phyloP scores from a whole-genome alignment of 2,113 vertebrate genomes.

The Barnardius zonarius region DNA sequence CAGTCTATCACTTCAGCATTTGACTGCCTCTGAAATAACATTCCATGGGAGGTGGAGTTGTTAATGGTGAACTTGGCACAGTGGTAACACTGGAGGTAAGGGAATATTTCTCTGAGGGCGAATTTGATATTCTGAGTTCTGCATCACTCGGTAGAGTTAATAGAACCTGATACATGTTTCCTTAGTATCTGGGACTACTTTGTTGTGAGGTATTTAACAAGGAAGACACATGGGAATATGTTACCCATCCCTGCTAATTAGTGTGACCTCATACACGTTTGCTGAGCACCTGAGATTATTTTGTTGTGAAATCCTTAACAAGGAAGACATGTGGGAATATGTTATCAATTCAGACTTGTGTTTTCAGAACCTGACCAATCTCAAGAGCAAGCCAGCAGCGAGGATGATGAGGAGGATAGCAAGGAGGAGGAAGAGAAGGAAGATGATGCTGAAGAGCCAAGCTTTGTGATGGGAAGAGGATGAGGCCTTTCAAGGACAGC shows the following conservation, averaged over 20 bases:
- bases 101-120: background rate
- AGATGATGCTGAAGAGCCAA: constrained; percentile 70
- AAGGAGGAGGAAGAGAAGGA: constrained; percentile 73
- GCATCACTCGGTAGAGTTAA: fast-evolving
- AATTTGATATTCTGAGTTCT: background rate
- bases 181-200: background rate
- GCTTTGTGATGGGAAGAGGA: constrained; percentile 73
- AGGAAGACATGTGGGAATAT: background rate
- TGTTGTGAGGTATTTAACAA: background rate
- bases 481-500: background rate
- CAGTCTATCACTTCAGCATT: background rate
- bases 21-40: background rate
- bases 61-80: background rate
- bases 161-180: background rate
- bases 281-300: background rate
- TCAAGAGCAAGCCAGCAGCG: constrained; percentile 63
- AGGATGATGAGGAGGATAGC: constrained; percentile 71
- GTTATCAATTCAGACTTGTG: background rate
- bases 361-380: constrained; percentile 52
- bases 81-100: background rate
- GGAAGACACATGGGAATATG: background rate
- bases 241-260: background rate
- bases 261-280: background rate
- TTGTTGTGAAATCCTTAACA: background rate
- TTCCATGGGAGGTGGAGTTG: background rate